Evolutionary conservation across 2,113 vertebrate species (phyloP).

Genomic region (Sitta europaea): DNA sequence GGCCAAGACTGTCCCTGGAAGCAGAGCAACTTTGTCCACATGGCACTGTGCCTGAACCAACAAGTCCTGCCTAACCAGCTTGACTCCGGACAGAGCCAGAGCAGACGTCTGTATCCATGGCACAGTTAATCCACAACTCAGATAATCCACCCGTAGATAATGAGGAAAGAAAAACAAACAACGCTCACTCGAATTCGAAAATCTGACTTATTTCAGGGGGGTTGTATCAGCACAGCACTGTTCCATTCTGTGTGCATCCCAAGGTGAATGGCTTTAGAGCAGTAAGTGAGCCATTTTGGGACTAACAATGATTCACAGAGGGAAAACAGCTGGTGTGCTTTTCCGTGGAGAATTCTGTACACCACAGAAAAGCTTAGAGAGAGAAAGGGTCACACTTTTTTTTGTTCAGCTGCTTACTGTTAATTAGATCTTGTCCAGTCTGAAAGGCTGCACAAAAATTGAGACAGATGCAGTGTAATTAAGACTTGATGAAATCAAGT

Average conservation of each 20-base stretch:
- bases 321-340: neutral
- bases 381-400: neutral
- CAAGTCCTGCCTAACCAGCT: constrained; percentile 7
- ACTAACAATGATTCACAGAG: neutral
- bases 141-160: constrained; percentile 57
- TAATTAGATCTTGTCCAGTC: neutral
- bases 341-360: neutral
- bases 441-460: neutral
- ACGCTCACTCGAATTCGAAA: neutral
- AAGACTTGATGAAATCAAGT: neutral
- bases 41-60: constrained; percentile 27
- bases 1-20: neutral
- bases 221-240: neutral
- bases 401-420: neutral
- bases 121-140: constrained; percentile 56
- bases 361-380: neutral
- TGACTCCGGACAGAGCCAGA: neutral
- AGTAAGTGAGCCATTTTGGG: neutral
- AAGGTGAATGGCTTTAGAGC: neutral
- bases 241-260: neutral
- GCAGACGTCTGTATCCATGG: constrained; percentile 14
- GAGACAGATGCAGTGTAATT: neutral
- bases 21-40: neutral
- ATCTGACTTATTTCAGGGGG: neutral
- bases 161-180: constrained; percentile 38